Percentiles rank a stretch among this genome's conserved stretches.
Evolutionary conservation across 2,113 vertebrate species (phyloP).

Genomic region (Micronycteris hirsuta): DNA sequence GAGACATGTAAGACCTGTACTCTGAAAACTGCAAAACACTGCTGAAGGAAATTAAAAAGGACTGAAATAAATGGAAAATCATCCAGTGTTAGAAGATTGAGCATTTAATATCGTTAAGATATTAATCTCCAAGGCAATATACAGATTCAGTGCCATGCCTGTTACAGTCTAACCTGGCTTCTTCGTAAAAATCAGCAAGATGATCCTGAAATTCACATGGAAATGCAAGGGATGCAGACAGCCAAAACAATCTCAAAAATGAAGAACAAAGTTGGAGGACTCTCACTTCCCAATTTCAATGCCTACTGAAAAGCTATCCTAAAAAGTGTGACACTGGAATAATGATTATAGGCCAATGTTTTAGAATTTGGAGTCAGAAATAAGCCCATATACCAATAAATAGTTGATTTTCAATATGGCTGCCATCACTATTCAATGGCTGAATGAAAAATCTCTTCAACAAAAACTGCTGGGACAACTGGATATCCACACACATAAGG

Average conservation of each 20-base stretch:
- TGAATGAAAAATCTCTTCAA: not conserved
- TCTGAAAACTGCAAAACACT: not conserved
- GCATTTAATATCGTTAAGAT: not conserved
- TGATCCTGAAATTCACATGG: not conserved
- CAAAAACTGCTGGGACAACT: not conserved
- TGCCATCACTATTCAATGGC: not conserved
- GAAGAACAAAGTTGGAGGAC: not conserved
- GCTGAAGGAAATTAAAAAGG: not conserved
- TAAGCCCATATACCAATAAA: not conserved
- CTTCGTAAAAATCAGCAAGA: not conserved
- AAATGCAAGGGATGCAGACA: not conserved
- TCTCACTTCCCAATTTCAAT: not conserved
- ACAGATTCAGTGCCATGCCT: not conserved
- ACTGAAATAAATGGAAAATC: not conserved
- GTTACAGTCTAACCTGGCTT: not conserved
- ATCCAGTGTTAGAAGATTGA: not conserved
- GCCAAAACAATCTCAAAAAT: not conserved
- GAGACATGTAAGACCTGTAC: not conserved
- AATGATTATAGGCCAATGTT: not conserved
- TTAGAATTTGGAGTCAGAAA: not conserved
- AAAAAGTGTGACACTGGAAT: not conserved
- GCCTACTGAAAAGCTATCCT: not conserved
- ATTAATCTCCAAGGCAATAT: not conserved
- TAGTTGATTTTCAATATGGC: not conserved
- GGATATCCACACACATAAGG: not conserved